phyloP scores from a whole-genome alignment of 1,140 invertebrate species.

The Drosophila lowei region DNA sequence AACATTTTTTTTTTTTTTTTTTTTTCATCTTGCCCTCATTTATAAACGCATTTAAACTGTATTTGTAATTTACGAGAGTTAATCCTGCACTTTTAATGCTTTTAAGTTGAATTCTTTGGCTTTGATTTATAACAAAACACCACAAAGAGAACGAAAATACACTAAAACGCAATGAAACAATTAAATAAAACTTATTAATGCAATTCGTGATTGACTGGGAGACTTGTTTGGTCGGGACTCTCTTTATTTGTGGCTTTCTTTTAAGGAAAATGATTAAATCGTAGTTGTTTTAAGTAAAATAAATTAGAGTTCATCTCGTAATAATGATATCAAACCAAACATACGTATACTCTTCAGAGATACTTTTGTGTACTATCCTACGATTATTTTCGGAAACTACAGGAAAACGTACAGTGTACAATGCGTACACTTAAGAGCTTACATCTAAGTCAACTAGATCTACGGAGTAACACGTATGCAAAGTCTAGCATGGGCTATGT shows the following conservation, averaged over 20 bases:
- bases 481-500: not conserved
- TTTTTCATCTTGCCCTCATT: constrained; percentile 42
- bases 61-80: constrained; percentile 65
- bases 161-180: constrained; percentile 58
- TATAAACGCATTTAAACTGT: constrained; percentile 67
- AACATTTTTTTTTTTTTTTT: constrained; percentile 52
- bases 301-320: constrained; percentile 59
- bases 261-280: constrained; percentile 39
- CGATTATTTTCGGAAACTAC: constrained; percentile 45
- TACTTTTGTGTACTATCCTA: constrained; percentile 8
- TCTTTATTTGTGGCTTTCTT: constrained; percentile 42
- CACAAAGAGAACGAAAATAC: constrained; percentile 52
- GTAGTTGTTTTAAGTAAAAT: constrained; percentile 50
- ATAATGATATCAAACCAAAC: constrained; percentile 50
- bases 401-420: constrained; percentile 25
- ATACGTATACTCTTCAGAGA: constrained; percentile 55
- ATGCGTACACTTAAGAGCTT: constrained; percentile 24
- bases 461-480: constrained; percentile 39
- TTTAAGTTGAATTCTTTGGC: constrained; percentile 61
- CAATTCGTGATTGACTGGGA: not conserved
- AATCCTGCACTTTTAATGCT: constrained; percentile 66
- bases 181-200: constrained; percentile 44
- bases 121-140: constrained; percentile 47
- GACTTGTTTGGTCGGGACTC: constrained; percentile 15
- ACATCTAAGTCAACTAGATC: constrained; percentile 45